Evolutionary conservation across 2,113 vertebrate genomes (phyloP).

Genomic region (Suricata suricatta): DNA sequence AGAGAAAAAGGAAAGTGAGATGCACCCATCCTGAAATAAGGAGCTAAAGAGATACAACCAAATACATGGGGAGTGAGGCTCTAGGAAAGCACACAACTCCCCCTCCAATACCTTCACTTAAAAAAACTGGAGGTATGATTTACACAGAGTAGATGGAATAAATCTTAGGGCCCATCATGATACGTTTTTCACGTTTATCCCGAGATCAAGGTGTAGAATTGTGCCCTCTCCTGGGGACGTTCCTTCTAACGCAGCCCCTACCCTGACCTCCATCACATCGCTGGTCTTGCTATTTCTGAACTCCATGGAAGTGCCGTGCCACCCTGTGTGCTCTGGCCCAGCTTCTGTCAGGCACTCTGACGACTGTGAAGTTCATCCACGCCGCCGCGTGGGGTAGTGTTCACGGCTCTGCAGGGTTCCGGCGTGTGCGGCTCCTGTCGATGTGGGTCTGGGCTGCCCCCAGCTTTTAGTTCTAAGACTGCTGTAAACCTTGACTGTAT

Average conservation of each 20-base stretch:
- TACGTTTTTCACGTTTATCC: background rate
- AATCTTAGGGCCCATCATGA: background rate
- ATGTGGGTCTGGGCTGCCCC: background rate
- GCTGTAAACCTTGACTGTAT: background rate
- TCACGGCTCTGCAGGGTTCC: background rate
- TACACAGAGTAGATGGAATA: background rate
- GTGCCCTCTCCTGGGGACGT: no score
- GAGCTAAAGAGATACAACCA: background rate
- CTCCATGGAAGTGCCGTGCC: background rate
- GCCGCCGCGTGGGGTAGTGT: background rate
- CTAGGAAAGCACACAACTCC: background rate
- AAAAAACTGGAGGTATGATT: no score
- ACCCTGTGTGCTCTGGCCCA: background rate
- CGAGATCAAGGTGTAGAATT: background rate
- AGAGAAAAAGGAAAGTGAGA: background rate
- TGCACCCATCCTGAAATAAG: background rate
- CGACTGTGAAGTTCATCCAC: background rate
- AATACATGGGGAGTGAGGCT: background rate
- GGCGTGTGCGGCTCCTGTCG: background rate
- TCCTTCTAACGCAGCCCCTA: background rate
- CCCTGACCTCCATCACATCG: background rate
- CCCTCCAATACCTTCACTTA: background rate
- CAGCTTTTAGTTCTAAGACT: background rate
- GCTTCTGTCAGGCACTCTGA: background rate
- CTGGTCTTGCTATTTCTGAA: background rate